Base-by-base conservation (phyloP, 2,797 vertebrate species). In the Cuculus canorus region DNA sequence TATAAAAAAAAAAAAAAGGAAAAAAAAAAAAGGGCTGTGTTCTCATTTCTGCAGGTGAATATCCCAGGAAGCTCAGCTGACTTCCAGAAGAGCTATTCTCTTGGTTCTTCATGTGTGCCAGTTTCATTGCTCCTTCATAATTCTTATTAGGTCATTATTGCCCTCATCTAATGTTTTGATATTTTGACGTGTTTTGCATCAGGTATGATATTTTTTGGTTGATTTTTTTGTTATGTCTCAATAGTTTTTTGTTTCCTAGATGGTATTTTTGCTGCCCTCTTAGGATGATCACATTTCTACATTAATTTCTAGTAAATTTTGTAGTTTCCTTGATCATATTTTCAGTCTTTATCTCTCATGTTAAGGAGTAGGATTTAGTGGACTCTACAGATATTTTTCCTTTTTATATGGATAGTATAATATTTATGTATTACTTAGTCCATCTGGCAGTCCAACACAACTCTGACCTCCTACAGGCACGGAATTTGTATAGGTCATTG, bases 61-160 rank as follows among this genome's bases (percentile, higher is more conserved):
- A 48, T 86, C 76, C 47, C 10, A 7, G 69, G 28, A 17, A 96
- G 45, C 22, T 86, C 69, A 69, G 33, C 11, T 75, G 69, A 47
- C 61, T 93, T 95, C 63, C 82, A 91, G 59, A 19, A 88, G 33
- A 64, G 64, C 43, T 77, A n/a, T 52, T 91, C 27, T 63, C 75
- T 56, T 0, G 0, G 17, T 88, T 65, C 86, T 90, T 94, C 52
- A 53, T 71, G 14, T 89, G 53, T 73, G 50, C 33, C 83, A n/a
- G 45, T 95, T 96, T 94, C 81, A 80, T 45, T 71, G 72, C 77
- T 76, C 75, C 77, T 94, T 81, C 71, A 66, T 56, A 59, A 91
- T 79, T 95, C 0, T 1, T 87, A 69, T 82, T 89, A 87, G 45
- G 75, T 92, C 86, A 88, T 91, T 93, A 86, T 88, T 11, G 4